Conservation (phyloP, 1,140 invertebrate species). For the Nasonia vitripennis region DNA sequence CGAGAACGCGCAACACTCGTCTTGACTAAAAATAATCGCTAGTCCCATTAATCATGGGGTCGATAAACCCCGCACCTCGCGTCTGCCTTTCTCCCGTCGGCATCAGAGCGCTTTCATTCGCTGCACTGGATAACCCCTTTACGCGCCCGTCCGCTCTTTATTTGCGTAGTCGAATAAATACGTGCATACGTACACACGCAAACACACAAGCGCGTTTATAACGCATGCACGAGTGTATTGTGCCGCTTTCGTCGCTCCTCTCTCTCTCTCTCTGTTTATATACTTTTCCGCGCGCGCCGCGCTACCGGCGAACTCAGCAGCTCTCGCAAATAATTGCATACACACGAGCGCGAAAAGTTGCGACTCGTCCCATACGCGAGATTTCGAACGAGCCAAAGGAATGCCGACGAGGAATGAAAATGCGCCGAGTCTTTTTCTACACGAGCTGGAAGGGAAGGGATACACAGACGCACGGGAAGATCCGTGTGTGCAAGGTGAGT, state of each 20-base stretch:
- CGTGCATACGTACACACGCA: background rate
- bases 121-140: background rate
- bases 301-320: no score
- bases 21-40: conserved; percentile 61
- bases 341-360: no score
- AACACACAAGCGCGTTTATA: background rate
- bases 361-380: no score
- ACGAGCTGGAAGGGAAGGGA: background rate
- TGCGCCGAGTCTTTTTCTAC: background rate
- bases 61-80: conserved; percentile 58
- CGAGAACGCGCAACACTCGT: background rate
- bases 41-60: conserved; percentile 62
- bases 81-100: background rate
- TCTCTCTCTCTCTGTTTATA: background rate
- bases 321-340: no score
- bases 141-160: background rate
- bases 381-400: background rate
- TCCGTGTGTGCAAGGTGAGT: background rate
- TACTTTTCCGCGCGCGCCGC: background rate
- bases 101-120: background rate
- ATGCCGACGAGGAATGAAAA: conserved; percentile 3
- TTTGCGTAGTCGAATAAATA: conserved; percentile 9
- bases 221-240: background rate
- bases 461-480: no score
- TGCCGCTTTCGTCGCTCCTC: background rate